Percentiles rank a stretch among this genome's conserved stretches.
These are phyloP conservation scores for Drosophila histrio DNA, from an alignment of 2,888 invertebrate species.

Conservation along the genomic window DNA sequence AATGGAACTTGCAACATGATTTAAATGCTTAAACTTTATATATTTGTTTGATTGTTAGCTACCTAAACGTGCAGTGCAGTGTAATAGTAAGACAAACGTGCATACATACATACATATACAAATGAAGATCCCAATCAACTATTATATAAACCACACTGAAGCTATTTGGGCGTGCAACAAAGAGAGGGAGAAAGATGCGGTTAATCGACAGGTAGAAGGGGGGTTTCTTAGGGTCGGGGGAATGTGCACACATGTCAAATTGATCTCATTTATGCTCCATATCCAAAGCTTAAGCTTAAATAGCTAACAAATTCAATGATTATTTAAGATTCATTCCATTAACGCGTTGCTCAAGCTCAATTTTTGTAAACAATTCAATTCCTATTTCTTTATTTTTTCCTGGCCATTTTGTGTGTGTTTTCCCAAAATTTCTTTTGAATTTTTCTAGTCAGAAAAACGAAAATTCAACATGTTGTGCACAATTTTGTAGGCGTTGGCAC, in stretches of 20 bases:
- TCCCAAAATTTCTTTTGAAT: slow-evolving; percentile 17
- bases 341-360: slow-evolving; percentile 47
- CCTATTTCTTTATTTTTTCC: neutral
- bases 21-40: neutral
- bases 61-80: slow-evolving; percentile 29
- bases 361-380: slow-evolving; percentile 8
- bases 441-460: slow-evolving; percentile 44
- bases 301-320: slow-evolving; percentile 52
- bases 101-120: neutral
- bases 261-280: slow-evolving; percentile 68
- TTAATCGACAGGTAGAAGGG: neutral
- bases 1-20: slow-evolving; percentile 3
- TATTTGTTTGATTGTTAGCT: slow-evolving; percentile 5
- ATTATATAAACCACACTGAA: slow-evolving; percentile 27
- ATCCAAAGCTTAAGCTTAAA: slow-evolving; percentile 42
- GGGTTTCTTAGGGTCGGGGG: neutral
- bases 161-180: slow-evolving; percentile 46
- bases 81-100: slow-evolving; percentile 18
- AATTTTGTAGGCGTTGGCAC: slow-evolving; percentile 11
- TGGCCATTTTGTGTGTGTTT: neutral
- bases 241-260: slow-evolving; percentile 55
- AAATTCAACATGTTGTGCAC: slow-evolving; percentile 51
- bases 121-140: neutral
- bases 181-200: neutral
- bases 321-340: slow-evolving; percentile 66